Conservation (phyloP, 2,113 vertebrate genomes). For the Mionectes macconnelli region DNA sequence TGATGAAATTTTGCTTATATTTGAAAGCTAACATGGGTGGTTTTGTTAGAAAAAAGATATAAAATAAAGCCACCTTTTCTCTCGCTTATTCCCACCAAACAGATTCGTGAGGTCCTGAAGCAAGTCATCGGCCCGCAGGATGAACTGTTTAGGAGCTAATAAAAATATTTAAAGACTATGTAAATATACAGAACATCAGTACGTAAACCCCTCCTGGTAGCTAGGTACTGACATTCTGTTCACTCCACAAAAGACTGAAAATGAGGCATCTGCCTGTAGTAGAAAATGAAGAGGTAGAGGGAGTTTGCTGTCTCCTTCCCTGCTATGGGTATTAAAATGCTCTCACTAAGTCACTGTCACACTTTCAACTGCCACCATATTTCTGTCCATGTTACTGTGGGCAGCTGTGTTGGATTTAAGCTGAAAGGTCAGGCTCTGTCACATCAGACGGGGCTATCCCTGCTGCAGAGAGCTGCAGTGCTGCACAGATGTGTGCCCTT, state of each 20-base stretch:
- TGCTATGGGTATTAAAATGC: background rate
- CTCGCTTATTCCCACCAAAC: background rate
- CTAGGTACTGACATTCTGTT: background rate
- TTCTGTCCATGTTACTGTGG: fast-evolving
- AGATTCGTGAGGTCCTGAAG: background rate
- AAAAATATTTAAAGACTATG: slow-evolving; percentile 50
- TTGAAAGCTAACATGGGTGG: background rate
- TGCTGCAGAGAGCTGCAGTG: background rate
- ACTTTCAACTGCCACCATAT: background rate
- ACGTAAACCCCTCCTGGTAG: background rate
- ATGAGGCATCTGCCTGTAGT: background rate
- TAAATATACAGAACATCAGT: background rate
- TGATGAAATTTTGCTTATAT: background rate
- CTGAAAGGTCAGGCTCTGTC: background rate
- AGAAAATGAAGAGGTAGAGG: background rate
- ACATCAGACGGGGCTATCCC: background rate
- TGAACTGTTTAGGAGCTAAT: slow-evolving; percentile 42
- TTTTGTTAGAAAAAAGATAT: background rate
- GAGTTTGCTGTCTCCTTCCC: background rate
- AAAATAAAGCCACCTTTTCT: background rate
- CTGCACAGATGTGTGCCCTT: background rate
- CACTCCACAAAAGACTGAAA: background rate
- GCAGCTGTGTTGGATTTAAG: background rate
- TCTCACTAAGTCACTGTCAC: background rate
- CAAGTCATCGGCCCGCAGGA: background rate